Base-by-base conservation (phyloP, 2,113 vertebrate species). In the Manacus vitellinus region DNA sequence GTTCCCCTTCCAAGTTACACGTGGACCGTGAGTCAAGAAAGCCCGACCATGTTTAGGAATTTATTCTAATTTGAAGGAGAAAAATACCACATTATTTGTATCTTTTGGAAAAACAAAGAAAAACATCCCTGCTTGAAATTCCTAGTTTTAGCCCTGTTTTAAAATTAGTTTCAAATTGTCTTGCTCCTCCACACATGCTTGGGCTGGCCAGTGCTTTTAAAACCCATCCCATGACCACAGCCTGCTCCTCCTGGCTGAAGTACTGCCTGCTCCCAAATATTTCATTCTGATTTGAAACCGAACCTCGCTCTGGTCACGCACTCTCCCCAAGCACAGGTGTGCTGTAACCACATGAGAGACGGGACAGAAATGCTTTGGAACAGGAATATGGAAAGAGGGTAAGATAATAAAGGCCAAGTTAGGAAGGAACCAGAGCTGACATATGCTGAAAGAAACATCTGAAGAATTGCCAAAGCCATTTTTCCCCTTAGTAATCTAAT, bases 401-500 rank as follows among this genome's bases (percentile, higher is more conserved):
- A 63, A 71, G 82, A 80, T 65, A 94, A 91, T 47, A 86, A 80
- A 71, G 54, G 55, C 39, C 35, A 67, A 91, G 35, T 37, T 68
- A 20, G 39, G 61, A 87, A 87, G 70, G 43, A 94, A 75, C 30
- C 61, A 91, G 52, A 87, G 56, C 61, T 54, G 90, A 67, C 80
- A 86, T 14, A 76, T 66, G 80, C 54, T 18, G 56, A 75, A 86
- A 85, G 68, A 95, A 94, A 93, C 37, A 95, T 46, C 3, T 89
- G 43, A 95, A 37, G 85, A 86, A 93, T 92, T 94, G 73, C 83
- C 66, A 62, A 61, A 82, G 65, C 56, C 30, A 51, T 81, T 91
- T 72, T 94, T 47, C 54, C 66, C 66, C 49, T 87, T 23, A 24
- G 94, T 92, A 91, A 96, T 91, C 49, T 12, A 94, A 89, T 87